Percentiles rank a stretch among this genome's conserved stretches.
Conservation (phyloP, 2,797 vertebrate genomes). For the Yasuhikotakia modesta region DNA sequence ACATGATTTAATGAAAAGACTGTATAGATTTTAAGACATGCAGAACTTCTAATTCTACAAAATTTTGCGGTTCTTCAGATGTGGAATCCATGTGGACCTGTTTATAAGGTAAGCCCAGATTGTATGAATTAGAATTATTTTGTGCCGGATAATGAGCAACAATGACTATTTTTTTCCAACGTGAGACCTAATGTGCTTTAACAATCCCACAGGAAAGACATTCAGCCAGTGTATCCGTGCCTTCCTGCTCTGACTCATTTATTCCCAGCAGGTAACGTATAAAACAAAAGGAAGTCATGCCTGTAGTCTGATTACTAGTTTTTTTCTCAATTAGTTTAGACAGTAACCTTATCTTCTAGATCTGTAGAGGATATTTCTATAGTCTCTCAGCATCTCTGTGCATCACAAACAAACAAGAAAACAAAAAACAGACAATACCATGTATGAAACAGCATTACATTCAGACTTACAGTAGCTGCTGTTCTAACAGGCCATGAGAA, state of each 20-base stretch:
- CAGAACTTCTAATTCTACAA: not conserved
- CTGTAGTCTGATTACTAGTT: constrained; percentile 27
- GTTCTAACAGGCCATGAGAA: constrained; percentile 21
- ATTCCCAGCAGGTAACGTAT: not conserved
- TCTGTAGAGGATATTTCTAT: constrained; percentile 33
- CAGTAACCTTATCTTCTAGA: constrained; percentile 24
- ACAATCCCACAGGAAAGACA: constrained; percentile 30
- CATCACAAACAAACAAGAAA: constrained; percentile 35
- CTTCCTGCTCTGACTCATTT: constrained; percentile 1
- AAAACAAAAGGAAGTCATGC: constrained; percentile 24
- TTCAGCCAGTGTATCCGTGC: not conserved
- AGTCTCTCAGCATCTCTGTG: constrained; percentile 30
- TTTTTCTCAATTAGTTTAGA: constrained; percentile 11
- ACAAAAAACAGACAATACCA: constrained; percentile 44
- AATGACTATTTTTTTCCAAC: constrained; percentile 8
- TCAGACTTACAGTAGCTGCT: constrained; percentile 42
- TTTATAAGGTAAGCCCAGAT: not conserved
- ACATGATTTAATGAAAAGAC: not conserved
- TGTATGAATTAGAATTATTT: not conserved
- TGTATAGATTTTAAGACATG: not conserved
- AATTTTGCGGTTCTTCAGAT: not conserved
- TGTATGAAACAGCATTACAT: constrained; percentile 51
- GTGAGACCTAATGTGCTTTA: constrained; percentile 12
- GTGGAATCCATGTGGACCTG: not conserved
- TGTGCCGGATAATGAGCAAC: not conserved